These are phyloP conservation scores for Eira barbara DNA, from an alignment of 2,113 vertebrate species.

Conservation along the genomic window DNA sequence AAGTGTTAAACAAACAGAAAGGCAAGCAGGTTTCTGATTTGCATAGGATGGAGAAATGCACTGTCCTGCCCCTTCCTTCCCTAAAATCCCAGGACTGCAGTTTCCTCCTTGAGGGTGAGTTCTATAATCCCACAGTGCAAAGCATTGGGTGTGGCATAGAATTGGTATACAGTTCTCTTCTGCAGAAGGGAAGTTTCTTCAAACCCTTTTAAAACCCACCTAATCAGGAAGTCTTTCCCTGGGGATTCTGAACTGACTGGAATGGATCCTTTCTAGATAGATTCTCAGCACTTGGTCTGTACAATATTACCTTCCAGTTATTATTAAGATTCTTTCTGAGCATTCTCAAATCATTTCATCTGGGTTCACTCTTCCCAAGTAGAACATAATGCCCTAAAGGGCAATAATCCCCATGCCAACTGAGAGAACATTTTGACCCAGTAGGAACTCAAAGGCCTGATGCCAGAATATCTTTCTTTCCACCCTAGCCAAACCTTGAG, in stretches of 20 bases:
- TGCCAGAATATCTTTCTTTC: slow-evolving; percentile 39
- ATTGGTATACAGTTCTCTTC: neutral
- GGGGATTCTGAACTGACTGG: neutral
- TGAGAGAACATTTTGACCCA: neutral
- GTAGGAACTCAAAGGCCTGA: too few species aligned
- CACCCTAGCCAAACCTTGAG: slow-evolving; percentile 54
- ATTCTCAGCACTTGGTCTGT: neutral
- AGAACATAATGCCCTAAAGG: neutral
- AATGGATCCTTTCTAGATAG: neutral
- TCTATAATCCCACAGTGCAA: neutral
- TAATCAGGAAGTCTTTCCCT: neutral
- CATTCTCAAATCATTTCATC: neutral
- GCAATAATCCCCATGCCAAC: neutral
- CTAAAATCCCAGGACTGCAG: neutral
- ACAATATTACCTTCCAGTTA: neutral
- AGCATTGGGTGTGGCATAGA: too few species aligned
- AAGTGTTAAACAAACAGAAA: neutral
- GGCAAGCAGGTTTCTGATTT: neutral
- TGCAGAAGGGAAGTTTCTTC: neutral
- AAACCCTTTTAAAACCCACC: neutral
- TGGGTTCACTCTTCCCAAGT: neutral
- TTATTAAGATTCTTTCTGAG: neutral
- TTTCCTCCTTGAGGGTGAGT: neutral
- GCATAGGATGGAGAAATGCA: neutral
- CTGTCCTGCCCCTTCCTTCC: neutral